Base-by-base conservation (phyloP, 37 sponge, comb jelly and placozoan genomes). In the Beroe forskalii region DNA sequence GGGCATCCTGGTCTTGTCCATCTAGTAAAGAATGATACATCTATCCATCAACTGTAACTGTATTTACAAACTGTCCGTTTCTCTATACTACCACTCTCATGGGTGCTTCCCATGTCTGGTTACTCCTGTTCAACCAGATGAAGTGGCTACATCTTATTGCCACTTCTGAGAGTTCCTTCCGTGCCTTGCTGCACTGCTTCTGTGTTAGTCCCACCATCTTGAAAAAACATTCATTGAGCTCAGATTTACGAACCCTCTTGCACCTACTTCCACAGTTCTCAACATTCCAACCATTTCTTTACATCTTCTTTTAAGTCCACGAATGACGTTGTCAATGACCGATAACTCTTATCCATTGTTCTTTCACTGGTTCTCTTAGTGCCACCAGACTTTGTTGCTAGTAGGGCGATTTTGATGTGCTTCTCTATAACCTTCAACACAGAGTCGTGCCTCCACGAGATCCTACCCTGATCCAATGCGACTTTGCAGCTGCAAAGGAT, bases 111-210 rank as follows among this genome's bases (percentile, higher is more conserved):
- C 55, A 48, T 17, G 55, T 48, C 55, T 48, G 55, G 55, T 48
- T 48, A 48, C 12, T 48, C 25, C 66, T 23, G 31, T 64, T 64
- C 25, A 64, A 30, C 66, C 66, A 64, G 25, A 64, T 64, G 66
- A 64, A 64, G 25, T 64, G 66, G 25, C 66, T 64, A 64, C 66
- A 64, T 64, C 66, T 64, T 23, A 64, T 64, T 30, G 66, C 66
- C 66, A 27, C 31, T 27, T 64, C 31, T 64, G 66, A 64, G 30
- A 64, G 66, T 30, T 64, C 31, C 25, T 64, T 64, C 66, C 30
- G 25, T 23, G 31, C 31, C 4, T 22, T 64, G 66, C 25, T 27
- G 25, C 31, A 30, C 31, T 64, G 30, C 17, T 27, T 64, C 31
- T 64, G 30, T 6, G 4, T 64, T 4, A 64, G 31, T 4, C 66